phyloP scores from a whole-genome alignment of 2,113 vertebrate species.

The Notiomystis cincta region DNA sequence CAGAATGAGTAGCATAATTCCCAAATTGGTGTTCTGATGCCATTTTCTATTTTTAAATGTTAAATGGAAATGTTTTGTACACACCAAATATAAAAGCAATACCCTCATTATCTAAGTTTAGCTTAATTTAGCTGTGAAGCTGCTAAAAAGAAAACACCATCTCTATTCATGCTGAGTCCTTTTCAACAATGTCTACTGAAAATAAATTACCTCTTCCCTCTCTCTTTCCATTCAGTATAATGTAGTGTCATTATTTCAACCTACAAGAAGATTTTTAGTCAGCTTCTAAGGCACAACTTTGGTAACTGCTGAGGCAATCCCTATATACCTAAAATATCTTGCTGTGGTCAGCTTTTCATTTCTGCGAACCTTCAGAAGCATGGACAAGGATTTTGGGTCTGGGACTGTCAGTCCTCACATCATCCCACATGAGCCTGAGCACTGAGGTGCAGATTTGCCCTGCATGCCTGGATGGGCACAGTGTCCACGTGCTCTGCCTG shows the following conservation, averaged over 20 bases:
- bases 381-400: not conserved
- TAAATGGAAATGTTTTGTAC: not conserved
- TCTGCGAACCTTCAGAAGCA: rapidly evolving
- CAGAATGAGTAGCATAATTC: not conserved
- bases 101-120: not conserved
- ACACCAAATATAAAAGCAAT: not conserved
- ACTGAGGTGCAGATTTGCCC: rapidly evolving
- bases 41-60: not conserved
- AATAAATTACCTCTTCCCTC: not conserved
- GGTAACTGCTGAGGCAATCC: not conserved
- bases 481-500: not conserved
- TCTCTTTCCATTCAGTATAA: not conserved
- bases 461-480: rapidly evolving
- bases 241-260: not conserved
- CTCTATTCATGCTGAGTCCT: not conserved
- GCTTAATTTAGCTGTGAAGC: not conserved
- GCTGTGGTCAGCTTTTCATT: not conserved
- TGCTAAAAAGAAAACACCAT: not conserved
- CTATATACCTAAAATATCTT: not conserved
- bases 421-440: not conserved
- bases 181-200: not conserved
- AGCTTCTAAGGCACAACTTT: not conserved
- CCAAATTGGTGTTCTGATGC: not conserved
- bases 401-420: not conserved
- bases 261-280: not conserved